A percentile compares a stretch with the other conserved stretches of the same genome.
These are phyloP conservation scores for Clamator glandarius DNA, from an alignment of 2,797 vertebrate genomes.

Conservation along the genomic window DNA sequence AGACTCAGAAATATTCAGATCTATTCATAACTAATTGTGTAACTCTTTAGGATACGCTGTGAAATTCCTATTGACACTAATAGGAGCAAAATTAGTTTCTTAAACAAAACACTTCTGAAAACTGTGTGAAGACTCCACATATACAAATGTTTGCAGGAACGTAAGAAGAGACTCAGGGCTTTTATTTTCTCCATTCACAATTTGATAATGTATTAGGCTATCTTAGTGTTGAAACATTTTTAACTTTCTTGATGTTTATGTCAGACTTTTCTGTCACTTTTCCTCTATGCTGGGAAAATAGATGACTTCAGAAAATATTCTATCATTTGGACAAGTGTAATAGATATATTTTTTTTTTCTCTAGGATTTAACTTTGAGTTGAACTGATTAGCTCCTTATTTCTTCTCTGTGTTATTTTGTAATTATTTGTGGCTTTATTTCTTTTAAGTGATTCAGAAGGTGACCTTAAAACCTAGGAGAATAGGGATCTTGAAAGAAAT, in stretches of 20 bases:
- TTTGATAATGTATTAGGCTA: not conserved
- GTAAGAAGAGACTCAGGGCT: not conserved
- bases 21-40: not conserved
- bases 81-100: not conserved
- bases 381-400: not conserved
- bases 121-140: not conserved
- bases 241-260: not conserved
- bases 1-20: no score
- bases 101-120: not conserved
- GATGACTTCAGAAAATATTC: not conserved
- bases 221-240: not conserved
- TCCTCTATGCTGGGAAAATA: not conserved
- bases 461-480: not conserved
- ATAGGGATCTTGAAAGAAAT: not conserved
- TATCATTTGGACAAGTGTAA: not conserved
- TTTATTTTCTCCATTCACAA: not conserved
- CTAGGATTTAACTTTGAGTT: not conserved
- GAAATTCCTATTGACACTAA: not conserved
- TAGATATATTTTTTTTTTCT: not conserved
- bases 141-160: not conserved
- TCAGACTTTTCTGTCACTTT: not conserved
- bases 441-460: slow-evolving; percentile 17
- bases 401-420: not conserved
- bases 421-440: not conserved
- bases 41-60: not conserved